These are phyloP conservation scores for Atrichornis clamosus DNA, from an alignment of 2,113 vertebrate genomes.

Conservation along the genomic window DNA sequence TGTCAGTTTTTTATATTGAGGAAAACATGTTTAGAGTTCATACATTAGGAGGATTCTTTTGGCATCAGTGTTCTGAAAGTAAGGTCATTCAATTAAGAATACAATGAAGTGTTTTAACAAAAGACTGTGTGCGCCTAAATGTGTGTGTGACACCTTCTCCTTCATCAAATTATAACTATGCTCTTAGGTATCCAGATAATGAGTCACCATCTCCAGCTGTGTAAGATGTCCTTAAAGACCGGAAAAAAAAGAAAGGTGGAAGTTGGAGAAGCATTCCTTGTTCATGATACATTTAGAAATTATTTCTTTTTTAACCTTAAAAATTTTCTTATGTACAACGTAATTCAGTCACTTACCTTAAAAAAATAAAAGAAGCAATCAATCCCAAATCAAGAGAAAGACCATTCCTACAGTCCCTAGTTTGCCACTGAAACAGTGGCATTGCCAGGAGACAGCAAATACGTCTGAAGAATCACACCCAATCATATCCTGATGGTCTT, in stretches of 20 bases:
- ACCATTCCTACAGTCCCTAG: not conserved
- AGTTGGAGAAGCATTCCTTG: not conserved
- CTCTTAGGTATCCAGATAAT: not conserved
- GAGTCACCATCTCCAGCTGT: not conserved
- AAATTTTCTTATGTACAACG: accelerated
- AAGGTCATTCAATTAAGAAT: not conserved
- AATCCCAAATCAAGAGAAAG: not conserved
- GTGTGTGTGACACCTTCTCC: not conserved
- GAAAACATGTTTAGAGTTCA: not conserved
- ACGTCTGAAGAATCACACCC: not conserved
- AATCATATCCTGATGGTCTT: not conserved
- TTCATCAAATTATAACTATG: not conserved
- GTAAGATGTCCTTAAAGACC: not conserved
- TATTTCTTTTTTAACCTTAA: not conserved
- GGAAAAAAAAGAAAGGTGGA: not conserved
- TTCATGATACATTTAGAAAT: not conserved
- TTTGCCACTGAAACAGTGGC: not conserved
- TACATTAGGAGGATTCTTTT: not conserved
- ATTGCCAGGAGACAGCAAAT: not conserved
- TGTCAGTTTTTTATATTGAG: not conserved
- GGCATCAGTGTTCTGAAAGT: not conserved
- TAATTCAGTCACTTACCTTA: not conserved
- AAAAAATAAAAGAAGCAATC: not conserved
- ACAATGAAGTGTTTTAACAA: not conserved
- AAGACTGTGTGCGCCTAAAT: not conserved